Conservation (phyloP, 2,113 vertebrate species). For the Aspidoscelis tigris region DNA sequence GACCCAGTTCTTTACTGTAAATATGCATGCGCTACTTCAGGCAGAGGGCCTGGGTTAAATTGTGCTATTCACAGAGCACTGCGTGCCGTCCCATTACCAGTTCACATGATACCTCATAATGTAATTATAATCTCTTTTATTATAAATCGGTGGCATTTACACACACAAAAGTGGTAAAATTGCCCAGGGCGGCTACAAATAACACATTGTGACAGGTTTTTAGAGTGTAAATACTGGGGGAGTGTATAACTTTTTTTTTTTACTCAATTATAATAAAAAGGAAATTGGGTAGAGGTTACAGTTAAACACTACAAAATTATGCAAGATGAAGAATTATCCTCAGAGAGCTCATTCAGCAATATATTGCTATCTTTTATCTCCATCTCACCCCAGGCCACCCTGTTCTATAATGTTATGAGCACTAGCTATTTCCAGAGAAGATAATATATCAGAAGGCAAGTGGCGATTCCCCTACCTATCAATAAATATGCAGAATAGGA, state of each 20-base stretch:
- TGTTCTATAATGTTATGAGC: background rate
- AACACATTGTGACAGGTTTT: conserved; percentile 54
- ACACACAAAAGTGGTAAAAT: conserved; percentile 38
- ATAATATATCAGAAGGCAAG: too few relatives aligned
- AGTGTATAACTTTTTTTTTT: background rate
- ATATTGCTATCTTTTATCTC: background rate
- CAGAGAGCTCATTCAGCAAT: background rate
- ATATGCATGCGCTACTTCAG: conserved; percentile 23
- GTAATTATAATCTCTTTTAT: conserved; percentile 37
- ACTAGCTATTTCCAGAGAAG: background rate
- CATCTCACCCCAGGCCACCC: background rate
- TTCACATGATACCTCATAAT: background rate
- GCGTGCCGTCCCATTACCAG: background rate
- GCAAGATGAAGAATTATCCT: background rate
- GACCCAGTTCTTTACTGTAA: conserved; percentile 23
- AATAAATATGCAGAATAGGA: too few relatives aligned
- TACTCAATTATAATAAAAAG: background rate
- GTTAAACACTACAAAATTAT: background rate
- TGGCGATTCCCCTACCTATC: too few relatives aligned
- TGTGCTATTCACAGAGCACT: conserved; percentile 5
- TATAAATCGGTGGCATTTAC: conserved; percentile 15
- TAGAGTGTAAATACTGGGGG: conserved; percentile 42
- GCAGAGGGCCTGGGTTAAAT: conserved; percentile 1
- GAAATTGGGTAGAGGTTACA: background rate
- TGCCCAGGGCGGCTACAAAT: conserved; percentile 45